phyloP scores from a whole-genome alignment of 2,113 vertebrate genomes.

The Nibea albiflora region DNA sequence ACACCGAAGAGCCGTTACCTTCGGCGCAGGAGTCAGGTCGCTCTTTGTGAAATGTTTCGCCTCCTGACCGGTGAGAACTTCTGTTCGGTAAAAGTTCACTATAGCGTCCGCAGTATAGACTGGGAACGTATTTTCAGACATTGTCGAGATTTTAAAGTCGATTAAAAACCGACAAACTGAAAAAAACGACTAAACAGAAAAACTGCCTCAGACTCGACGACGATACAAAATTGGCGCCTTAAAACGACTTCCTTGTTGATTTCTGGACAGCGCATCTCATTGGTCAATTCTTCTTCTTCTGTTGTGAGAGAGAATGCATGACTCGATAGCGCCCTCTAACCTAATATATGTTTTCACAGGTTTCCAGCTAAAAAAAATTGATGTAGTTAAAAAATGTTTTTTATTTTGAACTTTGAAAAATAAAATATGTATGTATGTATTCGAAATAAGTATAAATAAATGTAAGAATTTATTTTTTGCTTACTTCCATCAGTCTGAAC shows the following conservation, averaged over 20 bases:
- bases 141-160: not conserved
- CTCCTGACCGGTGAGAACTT: constrained; percentile 83
- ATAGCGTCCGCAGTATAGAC: constrained; percentile 79
- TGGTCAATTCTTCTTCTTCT: constrained; percentile 51
- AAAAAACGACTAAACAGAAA: no score
- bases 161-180: not conserved
- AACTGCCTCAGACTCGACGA: no score
- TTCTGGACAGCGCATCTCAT: not conserved
- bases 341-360: no score
- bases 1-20: constrained; percentile 72
- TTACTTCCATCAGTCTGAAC: no score
- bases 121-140: constrained; percentile 84
- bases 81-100: constrained; percentile 80
- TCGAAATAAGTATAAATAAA: no score
- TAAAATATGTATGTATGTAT: no score
- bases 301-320: accelerated
- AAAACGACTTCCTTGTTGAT: constrained; percentile 46
- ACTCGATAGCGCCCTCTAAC: not conserved
- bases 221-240: constrained; percentile 62
- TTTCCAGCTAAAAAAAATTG: no score
- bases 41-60: constrained; percentile 83
- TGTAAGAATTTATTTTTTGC: no score
- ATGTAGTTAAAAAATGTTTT: no score
- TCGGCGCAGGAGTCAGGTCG: constrained; percentile 81
- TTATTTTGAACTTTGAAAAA: no score